These are phyloP conservation scores for Heliornis fulica DNA, from an alignment of 2,113 vertebrate species.

Conservation along the genomic window DNA sequence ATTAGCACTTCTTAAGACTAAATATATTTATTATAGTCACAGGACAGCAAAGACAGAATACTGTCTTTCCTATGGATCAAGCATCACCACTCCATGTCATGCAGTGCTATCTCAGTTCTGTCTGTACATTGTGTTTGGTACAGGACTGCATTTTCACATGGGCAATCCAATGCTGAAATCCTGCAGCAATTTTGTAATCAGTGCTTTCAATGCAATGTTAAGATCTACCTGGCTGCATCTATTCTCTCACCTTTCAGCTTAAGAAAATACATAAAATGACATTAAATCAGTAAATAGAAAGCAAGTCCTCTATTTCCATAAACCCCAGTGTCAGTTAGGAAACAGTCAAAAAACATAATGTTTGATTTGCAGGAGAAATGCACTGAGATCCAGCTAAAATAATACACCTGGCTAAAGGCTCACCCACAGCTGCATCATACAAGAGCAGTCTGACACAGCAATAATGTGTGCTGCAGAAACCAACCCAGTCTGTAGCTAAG, in stretches of 20 bases:
- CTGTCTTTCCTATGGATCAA: background rate
- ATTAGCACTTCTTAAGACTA: background rate
- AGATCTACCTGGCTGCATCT: background rate
- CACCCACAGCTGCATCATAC: background rate
- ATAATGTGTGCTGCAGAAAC: background rate
- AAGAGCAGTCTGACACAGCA: background rate
- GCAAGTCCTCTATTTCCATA: background rate
- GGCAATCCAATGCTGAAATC: background rate
- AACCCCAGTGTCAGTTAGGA: background rate
- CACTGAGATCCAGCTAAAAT: background rate
- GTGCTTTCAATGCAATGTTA: background rate
- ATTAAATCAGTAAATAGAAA: background rate
- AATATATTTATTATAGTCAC: background rate
- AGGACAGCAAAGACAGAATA: background rate
- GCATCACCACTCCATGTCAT: fast-evolving
- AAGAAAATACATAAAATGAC: background rate
- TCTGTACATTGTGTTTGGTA: background rate
- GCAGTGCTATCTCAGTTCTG: background rate
- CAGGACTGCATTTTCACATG: background rate
- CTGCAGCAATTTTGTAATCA: background rate
- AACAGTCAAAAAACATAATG: background rate
- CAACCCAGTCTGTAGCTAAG: background rate
- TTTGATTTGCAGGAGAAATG: background rate
- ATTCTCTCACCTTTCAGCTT: background rate
- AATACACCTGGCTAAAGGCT: background rate